phyloP scores from a whole-genome alignment of 2,113 vertebrate genomes.

The Beaufortia kweichowensis region DNA sequence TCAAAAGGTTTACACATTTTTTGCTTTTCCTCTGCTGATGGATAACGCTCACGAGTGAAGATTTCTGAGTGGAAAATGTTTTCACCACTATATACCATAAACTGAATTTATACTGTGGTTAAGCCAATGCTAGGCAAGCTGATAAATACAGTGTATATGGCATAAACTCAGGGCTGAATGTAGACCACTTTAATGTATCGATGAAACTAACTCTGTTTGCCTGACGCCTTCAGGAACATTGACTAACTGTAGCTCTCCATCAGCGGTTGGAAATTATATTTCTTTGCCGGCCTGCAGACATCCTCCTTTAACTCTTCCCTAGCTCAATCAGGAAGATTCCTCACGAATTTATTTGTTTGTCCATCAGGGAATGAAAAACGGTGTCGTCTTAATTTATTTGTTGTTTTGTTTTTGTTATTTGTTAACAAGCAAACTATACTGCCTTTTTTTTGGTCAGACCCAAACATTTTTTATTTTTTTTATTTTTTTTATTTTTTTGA shows the following conservation, averaged over 20 bases:
- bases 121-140: not conserved
- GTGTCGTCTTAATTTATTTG: constrained; percentile 31
- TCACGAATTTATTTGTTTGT: not conserved
- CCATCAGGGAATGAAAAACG: constrained; percentile 32
- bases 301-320: not conserved
- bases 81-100: not conserved
- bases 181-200: constrained; percentile 58
- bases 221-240: constrained; percentile 21
- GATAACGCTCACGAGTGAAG: constrained; percentile 43
- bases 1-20: constrained; percentile 57
- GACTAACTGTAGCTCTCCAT: constrained; percentile 17
- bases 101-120: constrained; percentile 23
- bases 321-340: not conserved
- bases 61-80: no score
- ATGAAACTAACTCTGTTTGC: not conserved
- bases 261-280: constrained; percentile 15
- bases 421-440: constrained; percentile 3
- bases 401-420: not conserved
- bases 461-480: not conserved
- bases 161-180: constrained; percentile 68
- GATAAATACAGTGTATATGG: constrained; percentile 20
- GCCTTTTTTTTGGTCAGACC: not conserved
- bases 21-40: constrained; percentile 54
- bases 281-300: constrained; percentile 18
- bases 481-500: no score